Evolutionary conservation across 2,888 invertebrate species (phyloP).

Genomic region (Papilio elwesi): DNA sequence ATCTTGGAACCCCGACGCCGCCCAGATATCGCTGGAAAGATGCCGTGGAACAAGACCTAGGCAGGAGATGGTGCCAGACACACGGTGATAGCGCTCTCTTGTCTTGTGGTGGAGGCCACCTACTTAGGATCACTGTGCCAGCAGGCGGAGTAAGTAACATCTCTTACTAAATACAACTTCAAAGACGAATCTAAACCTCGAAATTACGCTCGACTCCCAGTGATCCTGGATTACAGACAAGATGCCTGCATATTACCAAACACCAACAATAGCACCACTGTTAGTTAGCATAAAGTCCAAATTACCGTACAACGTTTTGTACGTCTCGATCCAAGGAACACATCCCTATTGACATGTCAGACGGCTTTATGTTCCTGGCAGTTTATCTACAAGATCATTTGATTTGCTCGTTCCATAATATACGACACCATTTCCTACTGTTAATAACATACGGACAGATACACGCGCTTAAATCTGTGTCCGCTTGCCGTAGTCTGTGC

Average conservation of each 20-base stretch:
- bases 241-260: conserved; percentile 38
- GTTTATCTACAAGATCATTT: conserved; percentile 47
- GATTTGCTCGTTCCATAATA: conserved; percentile 39
- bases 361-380: conserved; percentile 54
- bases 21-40: too few relatives aligned
- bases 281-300: conserved; percentile 10
- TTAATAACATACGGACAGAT: neutral
- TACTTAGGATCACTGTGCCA: too few relatives aligned
- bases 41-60: too few relatives aligned
- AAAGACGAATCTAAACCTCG: conserved; percentile 57
- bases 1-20: too few relatives aligned
- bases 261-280: neutral
- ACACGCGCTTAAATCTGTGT: neutral
- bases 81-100: too few relatives aligned
- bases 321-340: conserved; percentile 50
- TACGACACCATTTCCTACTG: conserved; percentile 25
- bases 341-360: conserved; percentile 60
- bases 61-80: too few relatives aligned
- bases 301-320: conserved; percentile 26
- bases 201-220: conserved; percentile 63
- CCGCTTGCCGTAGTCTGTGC: neutral
- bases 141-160: conserved; percentile 40
- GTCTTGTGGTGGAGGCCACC: too few relatives aligned
- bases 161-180: conserved; percentile 46
- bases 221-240: conserved; percentile 69